These are phyloP conservation scores for Babyrousa celebensis DNA, from an alignment of 2,797 vertebrate genomes.

Conservation along the genomic window DNA sequence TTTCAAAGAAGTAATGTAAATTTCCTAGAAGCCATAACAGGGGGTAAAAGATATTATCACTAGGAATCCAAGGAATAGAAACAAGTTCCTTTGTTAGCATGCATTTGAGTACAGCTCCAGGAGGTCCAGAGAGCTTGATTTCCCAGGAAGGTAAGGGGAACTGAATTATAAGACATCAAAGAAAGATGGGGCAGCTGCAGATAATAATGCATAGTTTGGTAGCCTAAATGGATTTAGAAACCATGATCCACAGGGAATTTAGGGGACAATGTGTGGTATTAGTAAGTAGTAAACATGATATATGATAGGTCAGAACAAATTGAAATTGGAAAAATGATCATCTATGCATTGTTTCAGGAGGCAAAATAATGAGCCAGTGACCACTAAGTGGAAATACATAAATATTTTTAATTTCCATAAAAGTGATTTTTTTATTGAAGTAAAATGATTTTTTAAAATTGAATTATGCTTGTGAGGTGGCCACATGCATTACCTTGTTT, in stretches of 20 bases:
- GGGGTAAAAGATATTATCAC: background rate
- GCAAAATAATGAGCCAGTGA: background rate
- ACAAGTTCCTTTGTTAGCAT: background rate
- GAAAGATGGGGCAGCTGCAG: conserved; percentile 24
- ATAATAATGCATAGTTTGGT: background rate
- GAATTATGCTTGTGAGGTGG: conserved; percentile 9
- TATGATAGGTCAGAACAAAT: conserved; percentile 66
- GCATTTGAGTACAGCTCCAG: background rate
- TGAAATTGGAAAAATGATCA: conserved; percentile 33
- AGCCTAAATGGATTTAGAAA: background rate
- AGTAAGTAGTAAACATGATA: conserved; percentile 65
- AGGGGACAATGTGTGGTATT: conserved; percentile 53
- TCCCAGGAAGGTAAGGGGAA: background rate
- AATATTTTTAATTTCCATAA: conserved; percentile 62
- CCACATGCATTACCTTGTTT: background rate
- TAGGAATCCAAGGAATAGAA: background rate
- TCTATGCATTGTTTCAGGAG: background rate
- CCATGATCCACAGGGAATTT: background rate
- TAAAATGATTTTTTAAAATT: background rate
- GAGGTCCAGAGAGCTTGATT: background rate
- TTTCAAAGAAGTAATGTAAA: conserved; percentile 33
- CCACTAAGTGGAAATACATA: background rate
- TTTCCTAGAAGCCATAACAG: conserved; percentile 24
- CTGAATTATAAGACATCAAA: background rate
- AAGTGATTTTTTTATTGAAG: background rate